Evolutionary conservation across 2,888 invertebrate genomes (phyloP).

Genomic region (Griposia aprilina): DNA sequence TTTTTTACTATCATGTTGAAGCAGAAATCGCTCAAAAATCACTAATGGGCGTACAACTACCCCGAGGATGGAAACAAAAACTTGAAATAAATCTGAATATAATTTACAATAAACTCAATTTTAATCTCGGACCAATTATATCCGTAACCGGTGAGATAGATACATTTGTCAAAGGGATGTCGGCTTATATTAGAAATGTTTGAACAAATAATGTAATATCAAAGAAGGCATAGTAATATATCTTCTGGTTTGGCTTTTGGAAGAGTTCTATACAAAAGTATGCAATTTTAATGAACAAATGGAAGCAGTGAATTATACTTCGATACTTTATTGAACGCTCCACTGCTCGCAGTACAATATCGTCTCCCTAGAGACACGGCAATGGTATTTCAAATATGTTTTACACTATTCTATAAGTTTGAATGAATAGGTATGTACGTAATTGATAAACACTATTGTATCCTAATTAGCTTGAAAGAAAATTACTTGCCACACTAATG

Average conservation of each 20-base stretch:
- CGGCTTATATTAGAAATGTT: too few relatives aligned
- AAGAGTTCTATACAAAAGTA: background rate
- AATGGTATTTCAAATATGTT: background rate
- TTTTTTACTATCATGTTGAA: background rate
- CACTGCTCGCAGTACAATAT: background rate
- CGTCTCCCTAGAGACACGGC: background rate
- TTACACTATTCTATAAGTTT: background rate
- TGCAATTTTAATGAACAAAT: slow-evolving; percentile 14
- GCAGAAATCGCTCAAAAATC: background rate
- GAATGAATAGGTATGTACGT: background rate
- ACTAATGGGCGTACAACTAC: background rate
- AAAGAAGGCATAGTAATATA: too few relatives aligned
- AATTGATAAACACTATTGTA: background rate
- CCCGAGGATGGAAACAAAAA: background rate
- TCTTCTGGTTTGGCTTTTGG: background rate
- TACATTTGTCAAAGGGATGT: background rate
- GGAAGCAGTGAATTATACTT: slow-evolving; percentile 2
- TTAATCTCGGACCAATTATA: background rate
- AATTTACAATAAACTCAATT: slow-evolving; percentile 20
- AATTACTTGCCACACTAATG: background rate
- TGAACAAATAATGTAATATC: too few relatives aligned
- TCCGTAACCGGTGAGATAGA: background rate
- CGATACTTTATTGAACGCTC: background rate
- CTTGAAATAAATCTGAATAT: background rate
- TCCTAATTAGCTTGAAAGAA: background rate